These are phyloP conservation scores for Catharus minimus DNA, from an alignment of 2,113 vertebrate species.

Conservation along the genomic window DNA sequence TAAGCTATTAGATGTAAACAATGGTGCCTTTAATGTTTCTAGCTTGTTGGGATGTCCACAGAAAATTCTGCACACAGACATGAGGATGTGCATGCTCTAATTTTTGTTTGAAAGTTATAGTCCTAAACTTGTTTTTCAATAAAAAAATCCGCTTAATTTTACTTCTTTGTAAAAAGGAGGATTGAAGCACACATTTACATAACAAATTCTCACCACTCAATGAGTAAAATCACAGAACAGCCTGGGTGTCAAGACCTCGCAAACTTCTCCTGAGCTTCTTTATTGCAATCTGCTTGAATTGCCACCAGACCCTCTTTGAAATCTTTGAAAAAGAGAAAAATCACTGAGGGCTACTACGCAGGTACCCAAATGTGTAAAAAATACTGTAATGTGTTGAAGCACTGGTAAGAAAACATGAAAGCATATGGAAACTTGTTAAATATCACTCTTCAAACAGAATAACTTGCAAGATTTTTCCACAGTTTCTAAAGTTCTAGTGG, in stretches of 20 bases:
- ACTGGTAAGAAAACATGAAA: background rate
- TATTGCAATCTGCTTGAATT: background rate
- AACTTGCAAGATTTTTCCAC: background rate
- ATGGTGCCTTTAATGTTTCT: background rate
- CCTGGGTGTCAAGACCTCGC: background rate
- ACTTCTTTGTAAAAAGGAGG: background rate
- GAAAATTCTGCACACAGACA: background rate
- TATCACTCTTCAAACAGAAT: background rate
- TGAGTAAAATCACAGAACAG: conserved; percentile 23
- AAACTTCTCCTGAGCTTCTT: background rate
- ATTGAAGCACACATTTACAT: background rate
- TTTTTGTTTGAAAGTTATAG: background rate
- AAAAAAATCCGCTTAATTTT: background rate
- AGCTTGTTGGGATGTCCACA: background rate
- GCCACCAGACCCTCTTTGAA: background rate
- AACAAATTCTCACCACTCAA: background rate
- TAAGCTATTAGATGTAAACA: conserved; percentile 13
- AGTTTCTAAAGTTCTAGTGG: background rate
- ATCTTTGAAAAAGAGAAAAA: background rate
- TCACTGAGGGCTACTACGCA: background rate
- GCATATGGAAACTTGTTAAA: background rate
- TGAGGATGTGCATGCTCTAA: background rate
- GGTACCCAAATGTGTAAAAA: background rate
- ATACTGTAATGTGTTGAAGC: background rate
- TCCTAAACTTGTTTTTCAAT: background rate